These are phyloP conservation scores for Solen grandis DNA, from an alignment of 1,140 invertebrate genomes.

Conservation along the genomic window DNA sequence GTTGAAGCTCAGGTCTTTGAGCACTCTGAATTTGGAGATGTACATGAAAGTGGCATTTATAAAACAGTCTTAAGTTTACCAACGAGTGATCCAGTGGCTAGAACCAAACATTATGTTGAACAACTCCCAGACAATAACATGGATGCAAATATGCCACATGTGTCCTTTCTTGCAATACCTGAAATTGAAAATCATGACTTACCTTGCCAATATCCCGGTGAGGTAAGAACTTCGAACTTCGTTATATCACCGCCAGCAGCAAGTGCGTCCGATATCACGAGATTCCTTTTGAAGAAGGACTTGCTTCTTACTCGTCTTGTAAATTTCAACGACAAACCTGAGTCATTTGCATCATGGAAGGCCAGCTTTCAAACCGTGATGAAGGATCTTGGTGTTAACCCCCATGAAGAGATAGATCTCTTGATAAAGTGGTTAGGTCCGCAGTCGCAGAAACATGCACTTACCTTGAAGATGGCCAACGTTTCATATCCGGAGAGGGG, in stretches of 20 bases:
- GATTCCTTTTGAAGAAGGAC: slow-evolving; percentile 46
- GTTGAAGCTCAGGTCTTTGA: background rate
- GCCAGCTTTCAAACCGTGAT: slow-evolving; percentile 25
- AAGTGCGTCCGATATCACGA: background rate
- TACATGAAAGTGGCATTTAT: background rate
- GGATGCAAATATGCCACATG: too few relatives aligned
- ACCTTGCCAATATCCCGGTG: too few relatives aligned
- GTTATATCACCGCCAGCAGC: background rate
- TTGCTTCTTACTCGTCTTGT: too few relatives aligned
- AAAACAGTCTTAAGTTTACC: too few relatives aligned
- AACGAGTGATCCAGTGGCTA: too few relatives aligned
- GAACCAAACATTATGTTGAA: too few relatives aligned
- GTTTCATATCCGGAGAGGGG: background rate
- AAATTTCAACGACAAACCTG: slow-evolving; percentile 33
- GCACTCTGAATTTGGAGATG: background rate
- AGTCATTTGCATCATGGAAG: slow-evolving; percentile 33
- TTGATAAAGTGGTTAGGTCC: slow-evolving; percentile 51
- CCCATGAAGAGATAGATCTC: slow-evolving; percentile 44
- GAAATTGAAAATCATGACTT: background rate
- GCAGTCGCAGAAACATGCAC: slow-evolving; percentile 24
- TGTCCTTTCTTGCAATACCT: background rate
- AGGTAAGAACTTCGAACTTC: too few relatives aligned
- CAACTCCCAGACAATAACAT: too few relatives aligned
- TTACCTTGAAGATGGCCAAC: slow-evolving; percentile 6
- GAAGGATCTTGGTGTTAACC: slow-evolving; percentile 24